phyloP scores from a whole-genome alignment of 2,113 vertebrate genomes.

The Scytalopus superciliaris region DNA sequence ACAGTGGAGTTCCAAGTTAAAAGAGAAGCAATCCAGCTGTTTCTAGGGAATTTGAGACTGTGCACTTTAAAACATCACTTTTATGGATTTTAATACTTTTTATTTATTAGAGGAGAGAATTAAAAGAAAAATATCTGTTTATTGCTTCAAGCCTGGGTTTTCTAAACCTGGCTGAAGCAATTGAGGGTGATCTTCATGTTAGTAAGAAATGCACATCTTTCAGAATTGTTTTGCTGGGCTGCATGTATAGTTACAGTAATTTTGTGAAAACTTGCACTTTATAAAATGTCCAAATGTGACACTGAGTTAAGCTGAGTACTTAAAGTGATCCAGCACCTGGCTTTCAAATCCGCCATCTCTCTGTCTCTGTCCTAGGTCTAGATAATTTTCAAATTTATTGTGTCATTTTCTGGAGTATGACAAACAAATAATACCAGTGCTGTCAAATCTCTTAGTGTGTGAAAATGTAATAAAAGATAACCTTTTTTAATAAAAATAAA shows the following conservation, averaged over 20 bases:
- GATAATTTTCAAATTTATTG: background rate
- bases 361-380: background rate
- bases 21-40: slow-evolving; percentile 2
- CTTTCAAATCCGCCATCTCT: background rate
- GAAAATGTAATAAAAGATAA: background rate
- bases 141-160: background rate
- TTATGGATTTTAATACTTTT: background rate
- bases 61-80: background rate
- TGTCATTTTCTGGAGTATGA: background rate
- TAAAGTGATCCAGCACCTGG: background rate
- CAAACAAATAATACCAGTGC: background rate
- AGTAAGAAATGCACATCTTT: background rate
- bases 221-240: background rate
- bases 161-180: background rate
- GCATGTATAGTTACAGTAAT: background rate
- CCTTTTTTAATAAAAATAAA: background rate
- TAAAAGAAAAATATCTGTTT: background rate
- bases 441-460: background rate
- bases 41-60: background rate
- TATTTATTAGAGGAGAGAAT: background rate
- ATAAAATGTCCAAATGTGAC: background rate
- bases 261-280: background rate
- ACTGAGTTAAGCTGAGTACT: background rate
- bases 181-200: background rate
- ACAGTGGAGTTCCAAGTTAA: background rate